phyloP scores from a whole-genome alignment of 2,888 invertebrate species.

The Ormia ochracea region DNA sequence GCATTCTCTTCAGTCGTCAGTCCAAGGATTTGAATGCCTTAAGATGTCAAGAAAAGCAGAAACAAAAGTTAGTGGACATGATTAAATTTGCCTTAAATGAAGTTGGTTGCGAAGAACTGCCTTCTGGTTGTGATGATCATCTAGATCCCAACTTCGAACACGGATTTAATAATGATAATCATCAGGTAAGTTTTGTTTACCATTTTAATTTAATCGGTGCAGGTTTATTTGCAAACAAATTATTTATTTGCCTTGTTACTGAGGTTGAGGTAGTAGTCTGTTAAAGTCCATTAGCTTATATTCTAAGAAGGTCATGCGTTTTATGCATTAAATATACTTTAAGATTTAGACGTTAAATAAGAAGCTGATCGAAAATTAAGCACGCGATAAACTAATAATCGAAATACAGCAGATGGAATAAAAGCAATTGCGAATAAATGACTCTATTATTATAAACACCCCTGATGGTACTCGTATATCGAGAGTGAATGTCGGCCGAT shows the following conservation, averaged over 20 bases:
- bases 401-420: no score
- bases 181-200: constrained; percentile 79
- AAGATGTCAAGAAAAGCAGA: constrained; percentile 89
- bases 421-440: neutral
- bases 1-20: constrained; percentile 68
- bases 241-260: constrained; percentile 27
- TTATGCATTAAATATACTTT: constrained; percentile 29
- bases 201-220: constrained; percentile 14
- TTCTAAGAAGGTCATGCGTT: constrained; percentile 23
- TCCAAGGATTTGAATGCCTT: constrained; percentile 87
- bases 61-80: constrained; percentile 88
- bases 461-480: no score
- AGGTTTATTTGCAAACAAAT: constrained; percentile 25
- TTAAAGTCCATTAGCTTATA: constrained; percentile 9
- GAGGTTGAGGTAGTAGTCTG: constrained; percentile 47
- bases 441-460: no score
- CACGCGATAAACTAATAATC: neutral
- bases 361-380: constrained; percentile 36
- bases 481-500: no score
- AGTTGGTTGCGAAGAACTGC: constrained; percentile 91
- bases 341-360: neutral
- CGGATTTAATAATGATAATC: constrained; percentile 78
- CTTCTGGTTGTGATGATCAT: constrained; percentile 84
- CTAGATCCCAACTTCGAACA: constrained; percentile 80
- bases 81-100: constrained; percentile 90